Evolutionary conservation across 1,140 invertebrate genomes (phyloP), one percentile per base, ranked within the genome.

Genomic region (Micrasema minimum): DNA sequence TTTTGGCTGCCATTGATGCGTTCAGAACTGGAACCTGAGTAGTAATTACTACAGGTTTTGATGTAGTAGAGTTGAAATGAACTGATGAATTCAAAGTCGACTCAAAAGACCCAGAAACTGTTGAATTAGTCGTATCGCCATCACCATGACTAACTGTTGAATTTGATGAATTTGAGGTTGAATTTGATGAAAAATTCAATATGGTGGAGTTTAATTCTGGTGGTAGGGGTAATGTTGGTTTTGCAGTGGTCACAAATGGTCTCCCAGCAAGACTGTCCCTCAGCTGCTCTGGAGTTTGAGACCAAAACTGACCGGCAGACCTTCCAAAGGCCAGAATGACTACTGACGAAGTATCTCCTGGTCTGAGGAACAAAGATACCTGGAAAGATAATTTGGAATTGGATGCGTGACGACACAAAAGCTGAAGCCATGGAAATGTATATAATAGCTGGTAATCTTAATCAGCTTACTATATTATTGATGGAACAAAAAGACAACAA

Each of bases 251-350:
- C 41, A 61, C 20, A 22, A 64, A 48, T 0, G 31, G 41, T 43
- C 37, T 66, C 3, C 70, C 71, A 2, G 68, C 53, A 1, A 59
- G 31, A 26, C 38, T 73, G 48, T 76, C 59, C 16, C 76, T 67
- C 3, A 79, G 77, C n/a, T 79, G 76, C 69, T 71, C 57, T 2
- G 50, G 67, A 38, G 57, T 26, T n/a, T 10, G 66, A 43, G 2
- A 71, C 23, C 11, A 81, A 80, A 26, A 82, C 75, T 31, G 83
- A 79, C 31, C 85, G 77, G 76, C 91, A 93, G 43, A 88, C 87
- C 50, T 87, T 85, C 90, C 91, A 92, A 1, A 93, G 81, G 0
- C 91, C 91, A 7, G 88, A 87, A 69, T 91, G 84, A 66, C 87
- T 88, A 61, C 79, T 82, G 67, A 90, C 80, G 55, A 90, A 87